Conservation (phyloP, 2,113 vertebrate species). For the Vicugna pacos region DNA sequence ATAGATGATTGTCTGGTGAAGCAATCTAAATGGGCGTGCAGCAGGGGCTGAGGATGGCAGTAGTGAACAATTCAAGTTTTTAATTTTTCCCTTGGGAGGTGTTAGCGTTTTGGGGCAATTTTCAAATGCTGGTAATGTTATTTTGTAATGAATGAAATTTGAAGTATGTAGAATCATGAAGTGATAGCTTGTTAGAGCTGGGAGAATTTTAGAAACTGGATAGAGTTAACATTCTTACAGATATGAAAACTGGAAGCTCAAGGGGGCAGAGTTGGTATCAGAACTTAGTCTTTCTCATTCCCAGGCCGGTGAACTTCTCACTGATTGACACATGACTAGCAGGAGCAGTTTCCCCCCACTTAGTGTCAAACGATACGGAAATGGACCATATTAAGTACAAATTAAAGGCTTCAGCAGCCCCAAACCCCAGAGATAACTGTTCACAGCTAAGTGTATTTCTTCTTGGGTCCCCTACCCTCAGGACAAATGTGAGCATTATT, state of each 20-base stretch:
- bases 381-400: constrained; percentile 49
- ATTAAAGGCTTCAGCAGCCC: not conserved
- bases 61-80: not conserved
- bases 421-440: not conserved
- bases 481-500: not conserved
- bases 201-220: constrained; percentile 39
- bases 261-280: not conserved
- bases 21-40: not conserved
- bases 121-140: not conserved
- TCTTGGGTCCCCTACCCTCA: not conserved
- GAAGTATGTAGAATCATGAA: constrained; percentile 44
- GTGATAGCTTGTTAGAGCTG: not conserved
- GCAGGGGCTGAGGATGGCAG: not conserved
- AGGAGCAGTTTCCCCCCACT: not conserved
- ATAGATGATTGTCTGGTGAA: not conserved
- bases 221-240: not conserved
- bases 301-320: not conserved
- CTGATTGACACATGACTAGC: not conserved
- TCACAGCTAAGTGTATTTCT: not conserved
- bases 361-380: not conserved
- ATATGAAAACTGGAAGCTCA: constrained; percentile 9
- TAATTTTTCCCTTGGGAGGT: not conserved
- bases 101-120: constrained; percentile 24
- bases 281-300: constrained; percentile 42
- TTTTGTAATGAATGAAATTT: constrained; percentile 41